These are phyloP conservation scores for Holcopasites calliopsidis DNA, from an alignment of 1,140 invertebrate species.

Conservation along the genomic window DNA sequence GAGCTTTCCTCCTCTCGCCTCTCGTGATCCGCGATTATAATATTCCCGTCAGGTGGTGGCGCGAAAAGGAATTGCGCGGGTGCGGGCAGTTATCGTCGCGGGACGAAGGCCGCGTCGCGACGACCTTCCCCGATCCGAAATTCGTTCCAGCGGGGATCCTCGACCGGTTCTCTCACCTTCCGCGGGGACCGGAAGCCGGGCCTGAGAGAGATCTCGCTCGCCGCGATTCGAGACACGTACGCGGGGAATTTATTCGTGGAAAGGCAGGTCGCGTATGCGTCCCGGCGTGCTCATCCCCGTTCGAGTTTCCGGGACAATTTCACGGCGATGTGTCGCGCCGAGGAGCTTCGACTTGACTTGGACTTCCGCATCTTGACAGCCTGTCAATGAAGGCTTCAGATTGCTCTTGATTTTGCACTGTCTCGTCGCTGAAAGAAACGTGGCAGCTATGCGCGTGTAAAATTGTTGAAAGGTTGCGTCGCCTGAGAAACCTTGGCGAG, in stretches of 20 bases:
- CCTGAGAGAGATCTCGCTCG: constrained; percentile 30
- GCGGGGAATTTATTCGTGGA: constrained; percentile 67
- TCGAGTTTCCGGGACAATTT: constrained; percentile 52
- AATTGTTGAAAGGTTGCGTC: no score
- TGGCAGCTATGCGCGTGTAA: no score
- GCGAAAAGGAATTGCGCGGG: constrained; percentile 27
- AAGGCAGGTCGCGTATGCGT: constrained; percentile 61
- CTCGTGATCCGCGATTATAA: constrained; percentile 47
- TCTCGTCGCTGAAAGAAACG: no score
- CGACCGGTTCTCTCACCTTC: constrained; percentile 21
- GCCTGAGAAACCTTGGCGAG: no score
- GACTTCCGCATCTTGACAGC: constrained; percentile 19
- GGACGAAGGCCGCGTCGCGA: constrained; percentile 10
- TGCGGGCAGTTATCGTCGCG: constrained; percentile 3
- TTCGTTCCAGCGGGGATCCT: constrained; percentile 20
- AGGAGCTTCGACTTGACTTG: constrained; percentile 30
- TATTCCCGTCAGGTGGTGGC: constrained; percentile 54
- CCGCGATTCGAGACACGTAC: constrained; percentile 66
- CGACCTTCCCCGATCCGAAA: constrained; percentile 31
- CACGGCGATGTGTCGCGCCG: constrained; percentile 22
- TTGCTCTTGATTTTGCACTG: no score
- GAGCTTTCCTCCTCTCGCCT: background rate
- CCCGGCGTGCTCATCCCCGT: constrained; percentile 54
- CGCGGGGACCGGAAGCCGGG: constrained; percentile 45
- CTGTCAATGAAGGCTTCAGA: constrained; percentile 31